phyloP scores from a whole-genome alignment of 2,113 vertebrate species.

The Ammodramus savannarum region DNA sequence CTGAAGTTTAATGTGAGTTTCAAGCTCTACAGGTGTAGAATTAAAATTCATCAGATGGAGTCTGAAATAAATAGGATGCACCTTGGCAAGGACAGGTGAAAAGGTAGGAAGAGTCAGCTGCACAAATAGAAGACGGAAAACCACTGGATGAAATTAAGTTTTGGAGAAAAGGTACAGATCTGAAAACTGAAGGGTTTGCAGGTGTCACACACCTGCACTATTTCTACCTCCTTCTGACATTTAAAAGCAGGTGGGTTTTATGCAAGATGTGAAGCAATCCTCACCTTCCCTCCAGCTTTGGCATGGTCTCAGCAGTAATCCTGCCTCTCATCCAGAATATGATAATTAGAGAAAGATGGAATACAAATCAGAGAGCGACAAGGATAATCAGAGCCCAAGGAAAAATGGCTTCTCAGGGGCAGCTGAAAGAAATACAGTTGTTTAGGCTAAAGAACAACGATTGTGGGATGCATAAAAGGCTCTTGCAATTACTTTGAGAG shows the following conservation, averaged over 20 bases:
- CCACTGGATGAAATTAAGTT: neutral
- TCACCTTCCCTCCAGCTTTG: neutral
- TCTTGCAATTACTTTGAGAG: neutral
- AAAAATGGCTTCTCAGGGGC: neutral
- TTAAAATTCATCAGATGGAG: neutral
- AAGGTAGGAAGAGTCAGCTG: neutral
- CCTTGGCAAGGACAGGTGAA: neutral
- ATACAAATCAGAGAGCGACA: neutral
- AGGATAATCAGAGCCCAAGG: neutral
- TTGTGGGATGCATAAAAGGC: neutral
- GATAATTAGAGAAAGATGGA: neutral
- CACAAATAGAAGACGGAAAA: neutral
- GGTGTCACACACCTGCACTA: neutral
- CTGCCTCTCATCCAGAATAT: neutral
- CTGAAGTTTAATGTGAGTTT: neutral
- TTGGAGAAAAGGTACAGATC: neutral
- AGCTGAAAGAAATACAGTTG: neutral
- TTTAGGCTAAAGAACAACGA: neutral
- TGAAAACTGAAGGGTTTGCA: neutral
- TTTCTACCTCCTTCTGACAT: neutral
- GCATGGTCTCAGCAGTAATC: neutral
- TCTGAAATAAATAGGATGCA: neutral
- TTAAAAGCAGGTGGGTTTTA: neutral
- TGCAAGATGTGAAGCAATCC: neutral
- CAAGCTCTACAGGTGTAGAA: neutral